phyloP scores from a whole-genome alignment of 2,888 invertebrate species.

The Dusona sp. region DNA sequence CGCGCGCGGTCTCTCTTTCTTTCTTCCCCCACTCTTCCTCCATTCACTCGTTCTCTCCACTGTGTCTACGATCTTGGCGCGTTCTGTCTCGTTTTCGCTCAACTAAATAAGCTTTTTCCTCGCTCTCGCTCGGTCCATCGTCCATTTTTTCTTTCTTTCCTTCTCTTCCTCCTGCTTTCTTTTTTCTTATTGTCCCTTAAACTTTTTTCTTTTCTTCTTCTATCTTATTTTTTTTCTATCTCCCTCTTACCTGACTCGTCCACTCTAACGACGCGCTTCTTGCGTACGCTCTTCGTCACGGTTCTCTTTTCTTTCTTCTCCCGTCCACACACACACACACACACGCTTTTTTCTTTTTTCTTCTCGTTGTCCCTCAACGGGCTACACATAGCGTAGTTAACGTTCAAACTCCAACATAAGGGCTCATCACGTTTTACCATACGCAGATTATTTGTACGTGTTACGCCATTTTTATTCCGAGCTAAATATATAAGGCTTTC shows the following conservation, averaged over 20 bases:
- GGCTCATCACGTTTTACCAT: background rate
- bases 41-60: conserved; percentile 42
- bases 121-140: conserved; percentile 1
- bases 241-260: conserved; percentile 39
- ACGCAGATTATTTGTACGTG: background rate
- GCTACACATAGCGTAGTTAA: background rate
- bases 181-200: background rate
- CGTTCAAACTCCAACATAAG: background rate
- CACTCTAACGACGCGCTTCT: conserved; percentile 43
- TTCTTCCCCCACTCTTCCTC: background rate
- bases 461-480: conserved; percentile 10
- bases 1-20: conserved; percentile 16
- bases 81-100: conserved; percentile 29
- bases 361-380: conserved; percentile 2
- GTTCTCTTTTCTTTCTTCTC: conserved; percentile 45
- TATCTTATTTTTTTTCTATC: background rate
- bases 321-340: conserved; percentile 7
- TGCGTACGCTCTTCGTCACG: conserved; percentile 60
- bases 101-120: conserved; percentile 1
- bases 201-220: background rate
- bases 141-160: background rate
- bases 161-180: background rate
- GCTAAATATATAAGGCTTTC: background rate
- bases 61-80: background rate
- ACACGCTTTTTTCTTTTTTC: background rate